Evolutionary conservation across 2,113 vertebrate species (phyloP).

Genomic region (Phrynosoma blainvillii): DNA sequence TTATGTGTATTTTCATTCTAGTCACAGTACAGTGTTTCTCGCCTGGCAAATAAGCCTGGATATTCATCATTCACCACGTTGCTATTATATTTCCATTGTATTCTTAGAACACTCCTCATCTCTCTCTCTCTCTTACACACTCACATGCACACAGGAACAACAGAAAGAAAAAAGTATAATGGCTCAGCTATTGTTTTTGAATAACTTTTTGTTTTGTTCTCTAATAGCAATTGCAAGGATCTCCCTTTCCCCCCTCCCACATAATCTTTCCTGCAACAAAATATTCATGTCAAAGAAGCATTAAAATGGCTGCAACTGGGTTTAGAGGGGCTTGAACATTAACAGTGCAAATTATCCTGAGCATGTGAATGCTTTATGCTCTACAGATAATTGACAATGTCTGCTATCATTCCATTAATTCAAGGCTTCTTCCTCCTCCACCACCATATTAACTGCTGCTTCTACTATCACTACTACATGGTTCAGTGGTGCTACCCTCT

Average conservation of each 20-base stretch:
- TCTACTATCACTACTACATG: no score
- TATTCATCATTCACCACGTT: background rate
- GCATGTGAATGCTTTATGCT: background rate
- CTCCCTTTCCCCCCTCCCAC: background rate
- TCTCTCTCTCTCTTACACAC: background rate
- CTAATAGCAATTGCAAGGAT: background rate
- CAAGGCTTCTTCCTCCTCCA: background rate
- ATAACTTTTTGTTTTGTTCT: background rate
- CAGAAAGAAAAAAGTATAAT: background rate
- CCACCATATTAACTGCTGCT: no score
- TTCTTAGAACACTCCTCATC: background rate
- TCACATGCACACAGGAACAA: background rate
- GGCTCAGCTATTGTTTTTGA: background rate
- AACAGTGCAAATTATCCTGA: background rate
- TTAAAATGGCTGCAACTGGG: background rate
- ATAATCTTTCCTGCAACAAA: background rate
- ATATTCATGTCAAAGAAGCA: background rate
- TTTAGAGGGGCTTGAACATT: background rate
- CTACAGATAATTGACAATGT: background rate
- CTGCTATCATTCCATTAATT: background rate
- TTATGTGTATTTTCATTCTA: slow-evolving; percentile 1
- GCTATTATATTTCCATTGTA: background rate
- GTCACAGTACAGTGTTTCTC: background rate
- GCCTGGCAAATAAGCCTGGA: background rate
- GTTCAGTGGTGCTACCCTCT: no score